Base-by-base conservation (phyloP, 1,140 invertebrate species). In the Drosophila fuyamai region DNA sequence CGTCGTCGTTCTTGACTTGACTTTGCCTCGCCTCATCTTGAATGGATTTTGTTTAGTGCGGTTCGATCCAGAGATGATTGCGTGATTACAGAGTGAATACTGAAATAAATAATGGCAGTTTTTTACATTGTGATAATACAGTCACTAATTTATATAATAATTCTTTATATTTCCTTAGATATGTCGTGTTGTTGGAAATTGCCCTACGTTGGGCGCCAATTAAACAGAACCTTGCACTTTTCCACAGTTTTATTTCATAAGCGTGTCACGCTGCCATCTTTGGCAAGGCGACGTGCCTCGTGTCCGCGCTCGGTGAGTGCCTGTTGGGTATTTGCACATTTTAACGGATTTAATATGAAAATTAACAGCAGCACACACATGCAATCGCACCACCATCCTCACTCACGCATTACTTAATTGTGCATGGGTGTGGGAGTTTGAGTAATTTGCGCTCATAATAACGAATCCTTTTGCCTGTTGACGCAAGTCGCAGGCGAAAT, bases 321-420 rank as follows among this genome's bases (percentile, higher is more conserved):
- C 84, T 89, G 81, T 81, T 80, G 84, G 84, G 80, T 84, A 78
- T 89, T 89, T 89, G 76, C 77, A 81, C 85, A 89, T 89, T 89
- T 89, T 89, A 89, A 89, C 84, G 85, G 80, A 89, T 89, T 89
- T 89, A 89, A 89, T 89, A 89, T 89, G 84, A 89, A 89, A 90
- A 89, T 89, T 89, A 89, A 89, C 84, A 89, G 73, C 63, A 80
- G 27, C 54, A 74, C 55, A 67, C 67, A 66, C 59, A 60, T 56
- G 27, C 44, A 27, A 18, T 41, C 55, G 58, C 36, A 56, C 36
- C 38, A 43, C 38, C 38, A 41, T 6, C 40, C 47, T 29, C 47
- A 46, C 50, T 40, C 68, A 55, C 53, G 38, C 51, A 55, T 63
- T 55, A 38, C 54, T 53, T 76, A 75, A 65, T 65, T 74, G 73